Conservation (phyloP, 2,888 invertebrate species). For the Ceriagrion tenellum region DNA sequence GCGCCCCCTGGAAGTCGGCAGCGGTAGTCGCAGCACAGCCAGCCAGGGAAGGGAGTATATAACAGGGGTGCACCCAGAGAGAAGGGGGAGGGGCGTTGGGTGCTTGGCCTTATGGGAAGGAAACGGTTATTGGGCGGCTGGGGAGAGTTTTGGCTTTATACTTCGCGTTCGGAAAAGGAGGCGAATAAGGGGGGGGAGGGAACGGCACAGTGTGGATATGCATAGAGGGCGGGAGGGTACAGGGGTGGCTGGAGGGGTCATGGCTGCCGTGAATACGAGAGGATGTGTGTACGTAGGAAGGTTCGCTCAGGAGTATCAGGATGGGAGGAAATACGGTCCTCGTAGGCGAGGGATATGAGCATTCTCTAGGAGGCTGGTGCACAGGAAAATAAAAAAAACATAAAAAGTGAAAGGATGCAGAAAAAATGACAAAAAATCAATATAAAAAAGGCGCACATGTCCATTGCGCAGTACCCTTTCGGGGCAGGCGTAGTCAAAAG, state of each 20-base stretch:
- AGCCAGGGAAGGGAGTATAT: no score
- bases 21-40: no score
- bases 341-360: background rate
- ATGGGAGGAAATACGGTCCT: background rate
- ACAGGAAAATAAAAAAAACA: no score
- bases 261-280: no score
- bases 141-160: slow-evolving; percentile 51
- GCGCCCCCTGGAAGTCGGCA: slow-evolving; percentile 78
- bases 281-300: background rate
- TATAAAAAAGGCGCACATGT: no score
- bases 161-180: slow-evolving; percentile 37
- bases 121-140: slow-evolving; percentile 25
- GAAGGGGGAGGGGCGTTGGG: slow-evolving; percentile 73
- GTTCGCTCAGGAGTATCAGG: no score
- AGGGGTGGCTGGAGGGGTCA: background rate
- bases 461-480: no score
- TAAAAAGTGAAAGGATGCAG: no score
- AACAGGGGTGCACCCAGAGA: background rate
- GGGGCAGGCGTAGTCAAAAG: no score
- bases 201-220: background rate
- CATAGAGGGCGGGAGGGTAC: background rate
- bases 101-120: background rate
- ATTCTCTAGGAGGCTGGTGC: background rate
- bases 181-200: background rate
- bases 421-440: no score